Evolutionary conservation across 1,140 invertebrate species (phyloP).

Genomic region (Leptinotarsa lineolata): DNA sequence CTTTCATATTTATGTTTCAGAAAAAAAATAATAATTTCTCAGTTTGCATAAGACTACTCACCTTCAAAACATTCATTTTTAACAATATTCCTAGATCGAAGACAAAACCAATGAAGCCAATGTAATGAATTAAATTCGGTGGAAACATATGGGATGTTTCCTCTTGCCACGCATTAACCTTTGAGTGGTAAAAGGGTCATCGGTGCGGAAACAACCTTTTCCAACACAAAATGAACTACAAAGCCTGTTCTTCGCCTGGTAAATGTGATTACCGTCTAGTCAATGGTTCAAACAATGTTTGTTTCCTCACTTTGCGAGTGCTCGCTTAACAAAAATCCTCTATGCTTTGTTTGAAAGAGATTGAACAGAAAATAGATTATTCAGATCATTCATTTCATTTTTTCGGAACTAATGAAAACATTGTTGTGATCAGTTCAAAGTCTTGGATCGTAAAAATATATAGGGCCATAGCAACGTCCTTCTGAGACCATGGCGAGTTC

Average conservation of each 20-base stretch:
- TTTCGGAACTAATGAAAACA: too few species aligned
- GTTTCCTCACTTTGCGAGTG: constrained; percentile 28
- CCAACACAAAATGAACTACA: constrained; percentile 48
- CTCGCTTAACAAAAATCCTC: not conserved
- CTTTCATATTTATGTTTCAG: too few species aligned
- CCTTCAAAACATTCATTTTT: too few species aligned
- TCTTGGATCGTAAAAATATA: too few species aligned
- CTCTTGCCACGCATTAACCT: constrained; percentile 53
- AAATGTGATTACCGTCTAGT: constrained; percentile 50
- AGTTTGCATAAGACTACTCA: too few species aligned
- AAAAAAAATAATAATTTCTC: too few species aligned
- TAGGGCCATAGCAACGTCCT: too few species aligned
- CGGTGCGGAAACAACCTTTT: constrained; percentile 46
- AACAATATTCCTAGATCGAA: not conserved
- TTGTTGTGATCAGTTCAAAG: too few species aligned
- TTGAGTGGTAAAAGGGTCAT: constrained; percentile 47
- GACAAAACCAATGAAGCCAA: constrained; percentile 38
- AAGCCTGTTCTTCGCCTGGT: constrained; percentile 47
- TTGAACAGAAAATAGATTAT: too few species aligned
- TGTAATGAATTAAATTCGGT: constrained; percentile 43
- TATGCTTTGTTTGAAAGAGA: not conserved
- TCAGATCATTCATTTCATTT: too few species aligned
- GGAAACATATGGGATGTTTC: constrained; percentile 48
- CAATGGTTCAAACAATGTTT: constrained; percentile 50
- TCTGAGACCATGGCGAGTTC: too few species aligned